Base-by-base conservation (phyloP, 1,140 invertebrate species). In the Luehdorfia chinensis region DNA sequence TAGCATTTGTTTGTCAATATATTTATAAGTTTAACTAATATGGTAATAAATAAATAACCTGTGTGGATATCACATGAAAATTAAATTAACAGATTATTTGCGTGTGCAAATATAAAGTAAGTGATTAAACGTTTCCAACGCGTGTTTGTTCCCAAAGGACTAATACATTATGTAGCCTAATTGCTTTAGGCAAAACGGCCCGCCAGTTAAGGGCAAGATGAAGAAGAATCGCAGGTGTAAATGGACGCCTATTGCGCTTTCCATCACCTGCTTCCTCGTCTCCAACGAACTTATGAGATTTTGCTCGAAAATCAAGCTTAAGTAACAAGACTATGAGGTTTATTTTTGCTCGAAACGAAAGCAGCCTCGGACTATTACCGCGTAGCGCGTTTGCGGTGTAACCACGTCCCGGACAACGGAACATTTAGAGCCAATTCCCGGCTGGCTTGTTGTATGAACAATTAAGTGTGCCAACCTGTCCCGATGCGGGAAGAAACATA, bases 51-150 rank as follows among this genome's bases (percentile, higher is more conserved):
- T 21, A 21, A 21, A 21, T 21, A 21, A 3, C 6, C 19, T 6
- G 71, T 67, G 78, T 75, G 75, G 78, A 76, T 76, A 76, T 61
- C 60, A n/a, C n/a, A n/a, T n/a, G n/a, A 48, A 75, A 83, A 84
- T 83, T 73, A 76, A 84, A 79, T 83, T 77, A 81, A 70, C 65
- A 66, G 67, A 81, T 81, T 83, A 81, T 84, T 84, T 84, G 75
- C 62, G 67, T 76, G 79, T 68, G 65, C 57, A 72, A 79, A 77
- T 77, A 74, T 79, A 75, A 77, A 79, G 69, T 78, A 83, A 83
- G 75, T 81, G 76, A 84, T 83, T 83, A 83, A 83, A 73, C 75
- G 66, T 79, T 83, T 70, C 65, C 63, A 77, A 80, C 75, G 77
- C 71, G 61, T 75, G 70, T 72, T 70, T 60, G 55, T 55, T 85